A percentile compares a stretch with the other conserved stretches of the same genome.
These are phyloP conservation scores for Siderastrea siderea DNA, from an alignment of 92 coral and sea anemone species.

Conservation along the genomic window DNA sequence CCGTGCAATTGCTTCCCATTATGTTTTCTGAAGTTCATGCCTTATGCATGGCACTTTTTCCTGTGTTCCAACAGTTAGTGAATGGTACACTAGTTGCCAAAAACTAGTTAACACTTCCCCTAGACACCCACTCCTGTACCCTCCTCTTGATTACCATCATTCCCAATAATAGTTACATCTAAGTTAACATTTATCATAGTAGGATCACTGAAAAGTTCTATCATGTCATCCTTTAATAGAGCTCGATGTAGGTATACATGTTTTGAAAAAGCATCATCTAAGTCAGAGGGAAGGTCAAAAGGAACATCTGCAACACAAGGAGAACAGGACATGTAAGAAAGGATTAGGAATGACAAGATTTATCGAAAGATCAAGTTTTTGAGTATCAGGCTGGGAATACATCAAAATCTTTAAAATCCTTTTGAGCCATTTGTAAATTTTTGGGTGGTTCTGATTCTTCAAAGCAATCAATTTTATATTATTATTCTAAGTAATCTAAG, in stretches of 20 bases:
- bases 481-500: too few species aligned
- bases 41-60: constrained; percentile 64
- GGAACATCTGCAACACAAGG: constrained; percentile 31
- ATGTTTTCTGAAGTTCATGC: constrained; percentile 57
- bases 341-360: neutral
- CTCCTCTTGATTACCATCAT: constrained; percentile 48
- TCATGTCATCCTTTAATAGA: constrained; percentile 46
- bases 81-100: constrained; percentile 38
- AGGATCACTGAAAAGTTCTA: constrained; percentile 46
- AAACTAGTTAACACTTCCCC: constrained; percentile 53
- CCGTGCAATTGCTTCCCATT: too few species aligned
- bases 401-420: neutral
- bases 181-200: constrained; percentile 34
- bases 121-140: constrained; percentile 60
- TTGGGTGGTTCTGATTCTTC: neutral
- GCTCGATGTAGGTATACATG: constrained; percentile 42
- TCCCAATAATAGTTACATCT: constrained; percentile 50
- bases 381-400: neutral
- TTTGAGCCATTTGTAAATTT: neutral
- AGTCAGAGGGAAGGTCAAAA: constrained; percentile 14
- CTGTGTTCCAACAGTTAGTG: constrained; percentile 42
- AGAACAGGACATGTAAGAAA: neutral
- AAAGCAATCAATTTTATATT: neutral
- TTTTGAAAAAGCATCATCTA: constrained; percentile 41
- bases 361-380: neutral